Evolutionary conservation across 2,888 invertebrate genomes (phyloP).

Genomic region (Lasioglossum zephyrum): DNA sequence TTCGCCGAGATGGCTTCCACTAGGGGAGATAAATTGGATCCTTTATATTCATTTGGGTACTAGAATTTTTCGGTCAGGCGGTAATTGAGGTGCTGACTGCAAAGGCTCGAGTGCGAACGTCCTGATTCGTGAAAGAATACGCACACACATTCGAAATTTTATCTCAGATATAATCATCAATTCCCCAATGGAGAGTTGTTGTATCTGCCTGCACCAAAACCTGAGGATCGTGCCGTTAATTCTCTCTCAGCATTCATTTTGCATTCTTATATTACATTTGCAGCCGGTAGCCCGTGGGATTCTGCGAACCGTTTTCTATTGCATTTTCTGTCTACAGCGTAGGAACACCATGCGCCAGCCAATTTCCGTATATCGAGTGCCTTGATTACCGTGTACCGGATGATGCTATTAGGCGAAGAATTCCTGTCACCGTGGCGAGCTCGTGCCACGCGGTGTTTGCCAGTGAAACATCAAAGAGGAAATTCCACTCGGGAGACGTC

Average conservation of each 20-base stretch:
- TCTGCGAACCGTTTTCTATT: not conserved
- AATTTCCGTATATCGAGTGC: constrained; percentile 21
- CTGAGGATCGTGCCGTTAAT: not conserved
- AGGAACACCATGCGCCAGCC: not conserved
- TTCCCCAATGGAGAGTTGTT: not conserved
- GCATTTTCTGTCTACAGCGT: not conserved
- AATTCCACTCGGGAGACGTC: constrained; percentile 40
- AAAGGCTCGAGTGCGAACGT: not conserved
- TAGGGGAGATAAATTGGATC: not conserved
- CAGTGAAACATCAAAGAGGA: constrained; percentile 43
- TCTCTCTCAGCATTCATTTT: not conserved
- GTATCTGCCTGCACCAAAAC: not conserved
- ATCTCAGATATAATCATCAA: not conserved
- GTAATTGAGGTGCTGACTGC: not conserved
- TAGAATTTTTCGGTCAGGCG: not conserved
- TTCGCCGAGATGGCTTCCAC: not conserved
- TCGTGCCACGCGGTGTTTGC: constrained; percentile 22
- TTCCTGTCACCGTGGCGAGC: constrained; percentile 11
- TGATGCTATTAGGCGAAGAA: constrained; percentile 36
- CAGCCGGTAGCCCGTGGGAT: not conserved
- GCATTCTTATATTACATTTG: not conserved
- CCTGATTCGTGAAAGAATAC: not conserved
- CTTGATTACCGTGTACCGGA: constrained; percentile 20
- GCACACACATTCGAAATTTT: not conserved
- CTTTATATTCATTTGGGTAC: not conserved